Base-by-base conservation (phyloP, 2,888 invertebrate species). In the Eristalis arbustorum region DNA sequence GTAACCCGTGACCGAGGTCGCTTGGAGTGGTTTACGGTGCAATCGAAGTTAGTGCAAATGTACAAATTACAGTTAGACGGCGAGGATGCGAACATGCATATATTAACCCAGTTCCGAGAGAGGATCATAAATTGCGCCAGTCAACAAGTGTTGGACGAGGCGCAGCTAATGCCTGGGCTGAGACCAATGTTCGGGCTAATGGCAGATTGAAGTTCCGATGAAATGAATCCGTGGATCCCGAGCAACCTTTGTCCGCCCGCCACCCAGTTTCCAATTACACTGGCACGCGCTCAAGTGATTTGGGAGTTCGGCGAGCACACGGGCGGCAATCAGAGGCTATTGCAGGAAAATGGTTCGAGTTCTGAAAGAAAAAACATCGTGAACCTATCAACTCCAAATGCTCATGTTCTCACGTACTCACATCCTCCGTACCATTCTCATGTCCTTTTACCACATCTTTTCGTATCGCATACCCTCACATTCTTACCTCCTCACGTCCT, bases 221-320 rank as follows among this genome's bases (percentile, higher is more conserved):
- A 63, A 57, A 57, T 62, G 68, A 68, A 73, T 73, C 49, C 49
- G 8, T 22, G 49, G 42, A 42, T 42, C 42, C 4, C 14, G 4
- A 6, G 68, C 11, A 25, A 59, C 57, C 37, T 71, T 71, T 18
- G 57, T 49, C 8, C 61, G 23, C 59, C 23, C 34, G 49, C 80
- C 79, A 75, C 74, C 75, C 75, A 80, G 49, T 64, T 42, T 28
- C 57, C 72, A 69, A 81, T 71, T 77, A 77, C n/a, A n/a, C 78
- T 13, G 42, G 73, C 75, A 85, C 81, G 73, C 73, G 84, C 63
- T 40, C 40, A 14, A 40, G 56, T 75, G 28, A 67, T 62, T 75
- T 62, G 10, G 18, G 31, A 28, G 49, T 18, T 22, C 8, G 2
- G 18, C 59, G 3, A 0, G 13, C 3, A 14, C 63, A 63, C 37